Evolutionary conservation across 2,888 invertebrate genomes (phyloP), one percentile per base, ranked within the genome.

Genomic region (Morpho achilles): DNA sequence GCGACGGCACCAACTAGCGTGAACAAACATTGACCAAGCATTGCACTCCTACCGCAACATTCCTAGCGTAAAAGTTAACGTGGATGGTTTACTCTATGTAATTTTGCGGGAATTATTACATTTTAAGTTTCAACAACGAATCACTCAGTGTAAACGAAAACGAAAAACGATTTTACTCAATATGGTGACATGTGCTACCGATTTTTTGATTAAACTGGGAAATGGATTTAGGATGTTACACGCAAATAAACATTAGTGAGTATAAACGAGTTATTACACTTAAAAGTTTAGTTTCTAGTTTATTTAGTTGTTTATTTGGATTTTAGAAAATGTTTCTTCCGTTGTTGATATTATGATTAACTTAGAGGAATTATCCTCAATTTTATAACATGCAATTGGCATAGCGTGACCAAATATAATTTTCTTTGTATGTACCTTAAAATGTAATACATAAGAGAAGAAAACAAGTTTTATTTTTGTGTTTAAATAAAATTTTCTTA

Each of bases 1-100:
- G 74, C 70, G 68, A 67, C 76, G 71, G 73, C 75, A 69, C 70
- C 80, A 80, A 71, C 76, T 72, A 80, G 79, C 83, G 85, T 80
- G 82, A 85, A 84, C 80, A 77, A 81, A 71, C 87, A 85, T 86
- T 85, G 85, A 82, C 85, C 85, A 85, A 76, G 82, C 83, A 75
- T 77, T 76, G 80, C 80, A 80, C 82, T 76, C 78, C 82, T 78
- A 76, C 87, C 88, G 89, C 88, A 89, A 88, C 90, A 90, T 90
- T 90, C 90, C 85, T 89, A 87, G 84, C 79, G 90, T 89, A 90
- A 90, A 89, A 90, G 89, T 89, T 87, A 89, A 70, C 82, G 87
- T 80, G 88, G 76, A 86, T 84, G 90, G 90, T 89, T 87, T 88
- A 88, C 89, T 90, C 88, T 88, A 85, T 82, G 87, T 76, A 88